A percentile compares a stretch with the other conserved stretches of the same genome.
Conservation (phyloP, 2,113 vertebrate species). For the Caracal caracal region DNA sequence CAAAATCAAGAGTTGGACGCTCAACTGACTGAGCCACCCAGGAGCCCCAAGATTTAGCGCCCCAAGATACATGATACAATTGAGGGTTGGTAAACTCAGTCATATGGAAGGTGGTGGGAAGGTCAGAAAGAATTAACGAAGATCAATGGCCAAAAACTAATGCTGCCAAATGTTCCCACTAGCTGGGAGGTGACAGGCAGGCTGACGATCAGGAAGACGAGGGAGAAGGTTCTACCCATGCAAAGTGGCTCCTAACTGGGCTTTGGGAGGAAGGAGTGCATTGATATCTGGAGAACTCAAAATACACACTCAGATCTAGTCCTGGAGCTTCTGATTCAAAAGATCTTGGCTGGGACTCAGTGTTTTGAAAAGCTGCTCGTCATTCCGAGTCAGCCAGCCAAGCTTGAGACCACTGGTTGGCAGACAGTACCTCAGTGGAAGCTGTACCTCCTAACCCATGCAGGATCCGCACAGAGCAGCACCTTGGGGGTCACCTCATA, state of each 20-base stretch:
- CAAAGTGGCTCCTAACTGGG: background rate
- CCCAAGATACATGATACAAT: background rate
- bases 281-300: background rate
- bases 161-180: background rate
- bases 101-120: background rate
- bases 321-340: background rate
- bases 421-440: background rate
- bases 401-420: background rate
- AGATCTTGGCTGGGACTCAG: background rate
- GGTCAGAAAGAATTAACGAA: background rate
- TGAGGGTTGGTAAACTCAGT: background rate
- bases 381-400: background rate
- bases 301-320: background rate
- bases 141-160: background rate
- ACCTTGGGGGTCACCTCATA: accelerated
- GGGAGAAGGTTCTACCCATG: background rate
- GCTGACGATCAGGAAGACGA: background rate
- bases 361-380: background rate
- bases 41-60: background rate
- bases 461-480: background rate
- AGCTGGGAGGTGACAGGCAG: background rate
- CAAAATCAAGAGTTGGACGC: too few species aligned
- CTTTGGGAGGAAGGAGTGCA: background rate
- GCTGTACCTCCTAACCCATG: accelerated
- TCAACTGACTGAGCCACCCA: too few species aligned